Conservation (phyloP, 2,113 vertebrate species). For the Melospiza georgiana region DNA sequence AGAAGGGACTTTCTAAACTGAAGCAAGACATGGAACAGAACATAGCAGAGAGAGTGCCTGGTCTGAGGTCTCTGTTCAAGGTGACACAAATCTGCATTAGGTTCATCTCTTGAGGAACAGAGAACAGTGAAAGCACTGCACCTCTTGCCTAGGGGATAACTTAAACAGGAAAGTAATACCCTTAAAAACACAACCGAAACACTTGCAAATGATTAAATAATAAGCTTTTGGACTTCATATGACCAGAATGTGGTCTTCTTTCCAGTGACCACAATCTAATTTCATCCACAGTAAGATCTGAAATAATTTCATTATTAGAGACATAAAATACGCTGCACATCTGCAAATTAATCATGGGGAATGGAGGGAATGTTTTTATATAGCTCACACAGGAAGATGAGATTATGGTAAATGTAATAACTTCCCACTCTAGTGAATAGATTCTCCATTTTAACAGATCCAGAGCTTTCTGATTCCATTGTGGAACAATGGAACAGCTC, state of each 20-base stretch:
- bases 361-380: neutral
- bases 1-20: neutral
- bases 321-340: neutral
- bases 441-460: neutral
- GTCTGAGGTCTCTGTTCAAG: neutral
- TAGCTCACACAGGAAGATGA: neutral
- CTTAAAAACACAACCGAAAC: neutral
- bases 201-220: neutral
- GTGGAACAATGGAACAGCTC: neutral
- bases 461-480: neutral
- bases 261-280: neutral
- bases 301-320: slow-evolving; percentile 15
- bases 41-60: neutral
- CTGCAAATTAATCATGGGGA: neutral
- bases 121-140: neutral
- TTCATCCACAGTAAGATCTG: neutral
- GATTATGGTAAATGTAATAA: neutral
- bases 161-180: neutral
- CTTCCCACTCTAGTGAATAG: neutral
- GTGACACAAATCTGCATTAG: neutral
- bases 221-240: neutral
- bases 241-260: neutral
- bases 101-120: neutral
- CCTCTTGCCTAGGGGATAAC: neutral
- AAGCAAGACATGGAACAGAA: neutral